These are phyloP conservation scores for Eurois occulta DNA, from an alignment of 2,888 invertebrate species.

Conservation along the genomic window DNA sequence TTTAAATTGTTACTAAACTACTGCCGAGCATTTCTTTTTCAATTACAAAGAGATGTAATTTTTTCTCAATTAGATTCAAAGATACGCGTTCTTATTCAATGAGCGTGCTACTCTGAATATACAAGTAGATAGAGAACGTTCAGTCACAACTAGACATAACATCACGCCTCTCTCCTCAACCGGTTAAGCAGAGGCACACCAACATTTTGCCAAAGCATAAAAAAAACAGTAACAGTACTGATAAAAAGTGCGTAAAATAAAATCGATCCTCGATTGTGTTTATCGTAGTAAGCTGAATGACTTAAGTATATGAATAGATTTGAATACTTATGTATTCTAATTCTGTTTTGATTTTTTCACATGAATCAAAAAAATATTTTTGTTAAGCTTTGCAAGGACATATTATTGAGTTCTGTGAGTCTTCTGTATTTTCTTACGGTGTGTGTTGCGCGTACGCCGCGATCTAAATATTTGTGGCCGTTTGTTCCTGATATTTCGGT, in stretches of 20 bases:
- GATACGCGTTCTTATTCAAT: constrained; percentile 26
- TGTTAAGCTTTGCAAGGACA: background rate
- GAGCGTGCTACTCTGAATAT: constrained; percentile 8
- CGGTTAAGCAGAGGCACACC: background rate
- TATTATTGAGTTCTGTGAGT: background rate
- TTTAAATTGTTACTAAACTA: constrained; percentile 24
- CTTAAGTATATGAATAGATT: background rate
- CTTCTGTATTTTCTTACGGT: constrained; percentile 16
- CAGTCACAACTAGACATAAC: background rate
- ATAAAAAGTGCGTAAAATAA: background rate
- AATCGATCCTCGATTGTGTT: background rate
- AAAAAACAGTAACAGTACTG: too few species aligned
- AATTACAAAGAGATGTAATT: constrained; percentile 23
- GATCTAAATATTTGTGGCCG: constrained; percentile 50
- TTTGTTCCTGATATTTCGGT: constrained; percentile 49
- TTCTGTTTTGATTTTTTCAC: background rate
- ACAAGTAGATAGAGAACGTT: constrained; percentile 13
- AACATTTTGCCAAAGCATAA: background rate
- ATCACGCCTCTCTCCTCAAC: background rate
- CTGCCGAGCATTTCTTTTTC: constrained; percentile 30
- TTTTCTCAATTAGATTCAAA: constrained; percentile 35
- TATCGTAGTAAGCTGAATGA: background rate
- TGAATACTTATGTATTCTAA: background rate
- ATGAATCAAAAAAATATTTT: background rate
- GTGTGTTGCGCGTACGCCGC: constrained; percentile 5